phyloP scores from a whole-genome alignment of 2,113 vertebrate species.

The Xiphias gladius region DNA sequence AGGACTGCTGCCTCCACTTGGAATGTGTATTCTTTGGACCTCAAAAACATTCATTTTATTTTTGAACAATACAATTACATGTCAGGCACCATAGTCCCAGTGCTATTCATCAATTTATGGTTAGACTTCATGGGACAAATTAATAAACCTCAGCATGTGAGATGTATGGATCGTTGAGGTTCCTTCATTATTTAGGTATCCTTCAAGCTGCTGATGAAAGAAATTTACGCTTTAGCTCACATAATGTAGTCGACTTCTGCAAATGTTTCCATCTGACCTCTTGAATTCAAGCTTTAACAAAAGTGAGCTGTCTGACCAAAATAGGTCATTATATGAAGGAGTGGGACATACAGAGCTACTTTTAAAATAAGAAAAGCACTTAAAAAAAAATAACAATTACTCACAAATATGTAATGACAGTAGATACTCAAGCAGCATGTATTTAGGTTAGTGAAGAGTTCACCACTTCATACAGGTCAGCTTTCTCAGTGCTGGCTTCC shows the following conservation, averaged over 20 bases:
- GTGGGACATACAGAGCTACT: neutral
- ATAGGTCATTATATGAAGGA: neutral
- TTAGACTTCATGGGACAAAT: no score
- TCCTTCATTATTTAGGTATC: neutral
- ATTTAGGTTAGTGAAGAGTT: neutral
- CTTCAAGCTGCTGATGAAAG: neutral
- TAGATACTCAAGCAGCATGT: neutral
- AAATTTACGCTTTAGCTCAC: neutral
- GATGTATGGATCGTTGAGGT: no score
- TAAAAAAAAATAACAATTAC: neutral
- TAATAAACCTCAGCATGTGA: no score
- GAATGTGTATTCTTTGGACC: no score
- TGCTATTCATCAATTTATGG: no score
- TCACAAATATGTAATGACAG: slow-evolving; percentile 1
- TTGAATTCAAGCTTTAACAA: slow-evolving; percentile 5
- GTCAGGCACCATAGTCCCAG: no score
- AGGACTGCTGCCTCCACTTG: no score
- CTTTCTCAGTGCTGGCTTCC: neutral
- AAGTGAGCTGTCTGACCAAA: slow-evolving; percentile 7
- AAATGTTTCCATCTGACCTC: slow-evolving; percentile 13
- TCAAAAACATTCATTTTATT: no score
- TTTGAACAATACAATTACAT: no score
- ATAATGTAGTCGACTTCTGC: neutral
- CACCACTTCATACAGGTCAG: neutral
- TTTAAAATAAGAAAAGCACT: neutral